Evolutionary conservation across 1,140 invertebrate species (phyloP), one percentile per base, ranked within the genome.

Genomic region (Hetaerina americana): DNA sequence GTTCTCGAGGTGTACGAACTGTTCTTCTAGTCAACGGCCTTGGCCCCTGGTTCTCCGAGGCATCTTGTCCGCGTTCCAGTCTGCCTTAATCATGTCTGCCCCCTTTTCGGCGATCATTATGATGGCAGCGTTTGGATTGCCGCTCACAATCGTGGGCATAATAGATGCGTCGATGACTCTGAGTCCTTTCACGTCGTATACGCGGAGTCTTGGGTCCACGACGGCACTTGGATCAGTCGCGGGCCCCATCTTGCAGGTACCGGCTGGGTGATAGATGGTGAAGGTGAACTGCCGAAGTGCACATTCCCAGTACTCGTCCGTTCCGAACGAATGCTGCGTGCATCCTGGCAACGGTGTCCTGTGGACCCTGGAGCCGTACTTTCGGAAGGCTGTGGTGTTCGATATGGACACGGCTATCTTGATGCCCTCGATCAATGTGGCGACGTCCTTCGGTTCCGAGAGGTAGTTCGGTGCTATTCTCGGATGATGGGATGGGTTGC

Each of bases 381-480:
- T 85, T 77, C 90, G 88, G 76, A 96, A 94, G 0, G 92, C 90
- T 10, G 86, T 85, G 0, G 92, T 91, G 70, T 89, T 89, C 0
- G 90, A 91, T 15, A 95, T 81, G 72, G 88, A 88, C 76, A 95
- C 84, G 0, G 90, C 92, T 66, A 95, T 88, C 74, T 90, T 88
- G 18, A 95, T 93, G 0, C 91, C 93, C 77, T 94, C 91, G 0
- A 90, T 88, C 5, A 95, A 77, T 0, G 89, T 84, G 74, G 88
- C 81, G 15, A 94, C 84, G 74, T 95, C 93, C 75, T 91, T 87
- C 72, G 87, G 87, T 74, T 93, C 87, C 0, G 90, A 88, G 77
- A 96, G 92, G 76, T 96, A 96, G 76, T 95, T 95, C 0, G 96
- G 94, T 79, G 93, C 91, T n/a, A 98, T 91, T 3, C 90, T 85